Percentiles rank a stretch among this genome's conserved stretches.
Conservation (phyloP, 2,797 vertebrate species). For the Alosa sapidissima region DNA sequence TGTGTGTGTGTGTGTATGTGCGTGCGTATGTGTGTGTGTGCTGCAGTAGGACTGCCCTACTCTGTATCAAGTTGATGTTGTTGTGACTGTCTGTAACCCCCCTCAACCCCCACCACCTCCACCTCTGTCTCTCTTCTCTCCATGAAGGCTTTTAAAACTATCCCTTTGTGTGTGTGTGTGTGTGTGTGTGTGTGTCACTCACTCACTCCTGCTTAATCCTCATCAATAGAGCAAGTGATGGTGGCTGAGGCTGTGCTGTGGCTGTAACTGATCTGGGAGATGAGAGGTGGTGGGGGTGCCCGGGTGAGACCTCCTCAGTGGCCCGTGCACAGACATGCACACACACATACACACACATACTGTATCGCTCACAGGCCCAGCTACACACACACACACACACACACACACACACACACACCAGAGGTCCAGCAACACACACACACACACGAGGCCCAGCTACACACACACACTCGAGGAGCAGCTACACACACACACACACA, state of each 20-base stretch:
- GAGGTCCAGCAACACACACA: not conserved
- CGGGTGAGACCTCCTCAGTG: not conserved
- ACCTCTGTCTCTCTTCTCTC: not conserved
- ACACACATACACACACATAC: not conserved
- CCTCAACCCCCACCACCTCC: not conserved
- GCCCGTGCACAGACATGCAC: not conserved
- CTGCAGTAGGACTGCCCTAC: not conserved
- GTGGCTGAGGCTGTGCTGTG: not conserved
- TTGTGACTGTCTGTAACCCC: not conserved
- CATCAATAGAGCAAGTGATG: not conserved
- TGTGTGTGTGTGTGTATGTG: not conserved
- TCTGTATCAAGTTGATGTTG: slow-evolving; percentile 1
- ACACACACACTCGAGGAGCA: not conserved
- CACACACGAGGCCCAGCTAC: not conserved
- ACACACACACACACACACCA: not conserved
- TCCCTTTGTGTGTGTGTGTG: not conserved
- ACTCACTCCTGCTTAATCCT: not conserved
- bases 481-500: slow-evolving; percentile 6
- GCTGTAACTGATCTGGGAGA: slow-evolving; percentile 1
- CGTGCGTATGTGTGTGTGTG: not conserved
- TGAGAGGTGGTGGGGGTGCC: not conserved
- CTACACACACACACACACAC: not conserved
- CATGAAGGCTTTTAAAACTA: slow-evolving; percentile 11
- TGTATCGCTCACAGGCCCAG: not conserved
- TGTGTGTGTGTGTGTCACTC: not conserved